Base-by-base conservation (phyloP, 2,888 invertebrate genomes). In the Hydrotaea cyrtoneurina region DNA sequence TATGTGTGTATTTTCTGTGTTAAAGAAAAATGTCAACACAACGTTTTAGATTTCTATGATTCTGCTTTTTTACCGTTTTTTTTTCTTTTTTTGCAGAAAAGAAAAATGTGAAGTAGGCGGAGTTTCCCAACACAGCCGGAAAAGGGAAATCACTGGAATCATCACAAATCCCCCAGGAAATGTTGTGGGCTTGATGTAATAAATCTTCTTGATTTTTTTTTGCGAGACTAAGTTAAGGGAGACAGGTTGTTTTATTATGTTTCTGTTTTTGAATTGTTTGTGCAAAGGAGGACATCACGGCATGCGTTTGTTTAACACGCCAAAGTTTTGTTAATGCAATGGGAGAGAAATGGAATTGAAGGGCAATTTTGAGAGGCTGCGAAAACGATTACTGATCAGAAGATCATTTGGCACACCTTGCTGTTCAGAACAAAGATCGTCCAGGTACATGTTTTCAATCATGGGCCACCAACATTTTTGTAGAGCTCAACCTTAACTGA, bases 11-110 rank as follows among this genome's bases (percentile, higher is more conserved):
- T 55, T 59, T 23, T 21, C 26, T 13, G 23, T 23, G 69, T 23
- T n/a, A 69, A 69, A 69, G 43, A 11, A 23, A 69, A 69, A 69
- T 69, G 69, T 69, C 69, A 69, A 21, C 19, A 46, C 43, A 46
- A 46, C n/a, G 36, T 62, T 62, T 62, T 21, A 43, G 5, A 69
- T 62, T 50, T n/a, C n/a, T n/a, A n/a, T n/a, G n/a, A n/a, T n/a
- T n/a, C n/a, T n/a, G n/a, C n/a, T n/a, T n/a, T n/a, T n/a, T 50
- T 39, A 10, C 19, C 11, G 43, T 59, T 21, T 59, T 59, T 59
- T 8, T 26, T 21, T 2, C 21, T 21, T 26, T 31, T 66, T 15
- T 39, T 10, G 39, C 36, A 19, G 2, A 57, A 26, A 31, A 4
- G 2, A 31, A 31, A 31, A 31, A 2, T 7, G 15, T 26, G n/a